These are phyloP conservation scores for Drosophila erecta DNA, from an alignment of 1,140 invertebrate species.

Conservation along the genomic window DNA sequence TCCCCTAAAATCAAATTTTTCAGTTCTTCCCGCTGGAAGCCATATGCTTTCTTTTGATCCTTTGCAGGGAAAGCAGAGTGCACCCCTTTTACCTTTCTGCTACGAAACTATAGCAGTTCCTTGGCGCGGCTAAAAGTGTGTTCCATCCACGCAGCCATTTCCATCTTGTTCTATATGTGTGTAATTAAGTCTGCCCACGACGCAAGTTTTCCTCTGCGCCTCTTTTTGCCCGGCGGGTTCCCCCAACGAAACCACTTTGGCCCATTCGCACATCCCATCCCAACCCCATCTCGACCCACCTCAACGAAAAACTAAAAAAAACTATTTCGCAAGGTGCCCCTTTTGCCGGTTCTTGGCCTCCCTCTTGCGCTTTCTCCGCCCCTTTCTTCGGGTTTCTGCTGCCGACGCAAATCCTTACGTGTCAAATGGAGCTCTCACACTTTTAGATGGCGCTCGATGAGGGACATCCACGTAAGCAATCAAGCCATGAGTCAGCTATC, in stretches of 20 bases:
- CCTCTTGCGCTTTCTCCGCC: slow-evolving; percentile 19
- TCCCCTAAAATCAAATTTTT: slow-evolving; percentile 9
- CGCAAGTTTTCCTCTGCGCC: slow-evolving; percentile 48
- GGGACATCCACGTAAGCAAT: slow-evolving; percentile 74
- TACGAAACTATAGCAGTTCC: slow-evolving; percentile 60
- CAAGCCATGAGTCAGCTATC: neutral
- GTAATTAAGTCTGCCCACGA: slow-evolving; percentile 76
- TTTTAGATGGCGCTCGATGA: slow-evolving; percentile 26
- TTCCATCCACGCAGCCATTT: slow-evolving; percentile 20
- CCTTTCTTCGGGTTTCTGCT: slow-evolving; percentile 4
- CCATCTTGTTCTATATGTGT: slow-evolving; percentile 23
- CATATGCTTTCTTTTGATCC: slow-evolving; percentile 41
- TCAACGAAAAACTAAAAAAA: slow-evolving; percentile 52
- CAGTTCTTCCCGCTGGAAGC: slow-evolving; percentile 10
- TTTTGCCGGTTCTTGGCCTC: slow-evolving; percentile 46
- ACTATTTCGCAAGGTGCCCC: slow-evolving; percentile 69
- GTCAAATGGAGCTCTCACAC: slow-evolving; percentile 52
- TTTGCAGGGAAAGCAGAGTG: neutral
- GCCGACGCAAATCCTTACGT: slow-evolving; percentile 76
- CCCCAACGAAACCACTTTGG: slow-evolving; percentile 25
- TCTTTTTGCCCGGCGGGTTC: slow-evolving; percentile 31
- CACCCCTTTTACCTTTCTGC: neutral
- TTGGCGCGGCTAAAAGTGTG: slow-evolving; percentile 69
- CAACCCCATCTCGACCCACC: slow-evolving; percentile 11
- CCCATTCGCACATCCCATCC: slow-evolving; percentile 3